Percentiles rank a stretch among this genome's conserved stretches.
phyloP scores from a whole-genome alignment of 2,797 vertebrate genomes.

The Xiphorhynchus erythropygius region DNA sequence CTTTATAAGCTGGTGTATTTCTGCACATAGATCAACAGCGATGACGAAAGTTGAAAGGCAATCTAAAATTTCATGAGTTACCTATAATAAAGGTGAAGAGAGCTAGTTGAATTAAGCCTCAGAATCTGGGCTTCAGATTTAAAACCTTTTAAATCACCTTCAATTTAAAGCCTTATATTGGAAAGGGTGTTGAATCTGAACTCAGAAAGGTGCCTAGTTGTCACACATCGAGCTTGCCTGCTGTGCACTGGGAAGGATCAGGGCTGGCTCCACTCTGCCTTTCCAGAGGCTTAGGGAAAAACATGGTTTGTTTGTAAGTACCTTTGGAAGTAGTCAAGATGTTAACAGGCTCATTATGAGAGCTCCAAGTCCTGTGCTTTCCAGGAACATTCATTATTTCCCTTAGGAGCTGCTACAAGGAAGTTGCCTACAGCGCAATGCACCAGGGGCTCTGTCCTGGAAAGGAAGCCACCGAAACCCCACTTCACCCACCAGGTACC shows the following conservation, averaged over 20 bases:
- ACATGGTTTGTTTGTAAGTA: not conserved
- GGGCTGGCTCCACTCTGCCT: not conserved
- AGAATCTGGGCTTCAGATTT: not conserved
- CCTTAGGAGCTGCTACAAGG: not conserved
- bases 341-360: not conserved
- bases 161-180: not conserved
- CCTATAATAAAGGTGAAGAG: not conserved
- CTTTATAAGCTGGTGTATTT: not conserved
- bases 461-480: not conserved
- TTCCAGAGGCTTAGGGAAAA: not conserved
- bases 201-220: not conserved
- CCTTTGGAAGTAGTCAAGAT: not conserved
- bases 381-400: not conserved
- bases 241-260: not conserved
- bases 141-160: fast-evolving
- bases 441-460: not conserved
- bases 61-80: constrained; percentile 4
- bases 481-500: fast-evolving
- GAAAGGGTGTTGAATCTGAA: not conserved
- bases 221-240: not conserved
- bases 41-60: not conserved
- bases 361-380: not conserved
- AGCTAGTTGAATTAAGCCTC: not conserved
- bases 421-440: not conserved
- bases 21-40: not conserved